A percentile compares a stretch with the other conserved stretches of the same genome.
Conservation (phyloP, 2,113 vertebrate genomes). For the Apaloderma vittatum region DNA sequence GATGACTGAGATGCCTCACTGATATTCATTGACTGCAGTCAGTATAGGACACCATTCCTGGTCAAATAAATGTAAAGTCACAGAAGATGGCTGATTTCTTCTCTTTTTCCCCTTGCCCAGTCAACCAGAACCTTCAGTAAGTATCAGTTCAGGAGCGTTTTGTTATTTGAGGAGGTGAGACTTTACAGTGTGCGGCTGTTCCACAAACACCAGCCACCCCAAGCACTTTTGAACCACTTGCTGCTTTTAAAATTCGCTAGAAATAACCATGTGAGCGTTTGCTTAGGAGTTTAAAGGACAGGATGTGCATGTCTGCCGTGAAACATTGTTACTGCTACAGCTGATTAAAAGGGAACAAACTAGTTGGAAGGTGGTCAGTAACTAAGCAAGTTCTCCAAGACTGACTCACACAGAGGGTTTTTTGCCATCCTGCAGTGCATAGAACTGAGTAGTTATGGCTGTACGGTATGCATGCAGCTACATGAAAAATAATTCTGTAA, state of each 20-base stretch:
- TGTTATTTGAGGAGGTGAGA: not conserved
- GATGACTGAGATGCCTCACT: not conserved
- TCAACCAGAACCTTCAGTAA: not conserved
- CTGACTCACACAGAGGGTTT: not conserved
- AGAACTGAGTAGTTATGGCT: not conserved
- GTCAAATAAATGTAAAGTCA: not conserved
- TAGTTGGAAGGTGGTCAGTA: not conserved
- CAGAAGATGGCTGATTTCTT: not conserved
- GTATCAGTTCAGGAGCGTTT: not conserved
- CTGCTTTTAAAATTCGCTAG: not conserved
- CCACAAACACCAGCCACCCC: not conserved
- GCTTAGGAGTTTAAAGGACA: not conserved
- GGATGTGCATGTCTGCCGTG: not conserved
- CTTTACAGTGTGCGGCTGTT: not conserved
- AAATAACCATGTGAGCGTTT: not conserved
- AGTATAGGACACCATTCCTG: not conserved
- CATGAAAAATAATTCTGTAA: not conserved
- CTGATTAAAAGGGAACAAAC: not conserved
- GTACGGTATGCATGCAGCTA: not conserved
- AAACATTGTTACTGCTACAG: not conserved
- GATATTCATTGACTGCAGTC: not conserved
- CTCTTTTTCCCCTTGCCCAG: not conserved
- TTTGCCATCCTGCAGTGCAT: not conserved
- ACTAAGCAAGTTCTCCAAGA: not conserved
- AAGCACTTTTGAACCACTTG: not conserved